phyloP scores from a whole-genome alignment of 1,140 invertebrate genomes.

The Plectrocnemia conspersa region DNA sequence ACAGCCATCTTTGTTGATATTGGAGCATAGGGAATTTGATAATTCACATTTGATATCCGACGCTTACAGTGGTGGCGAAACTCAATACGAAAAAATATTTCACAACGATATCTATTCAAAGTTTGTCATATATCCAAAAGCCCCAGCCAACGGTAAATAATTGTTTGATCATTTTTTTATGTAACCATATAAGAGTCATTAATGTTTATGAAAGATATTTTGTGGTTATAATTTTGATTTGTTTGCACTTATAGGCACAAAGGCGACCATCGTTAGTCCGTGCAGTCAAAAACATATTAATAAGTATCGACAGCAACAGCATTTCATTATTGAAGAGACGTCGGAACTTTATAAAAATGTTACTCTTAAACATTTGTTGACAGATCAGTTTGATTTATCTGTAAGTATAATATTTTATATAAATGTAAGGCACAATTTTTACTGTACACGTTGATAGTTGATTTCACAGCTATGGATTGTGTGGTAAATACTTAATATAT shows the following conservation, averaged over 20 bases:
- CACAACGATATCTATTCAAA: slow-evolving; percentile 17
- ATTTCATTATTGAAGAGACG: slow-evolving; percentile 9
- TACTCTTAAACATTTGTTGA: slow-evolving; percentile 11
- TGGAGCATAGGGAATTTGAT: slow-evolving; percentile 10
- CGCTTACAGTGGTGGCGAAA: slow-evolving; percentile 2
- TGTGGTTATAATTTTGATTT: background rate
- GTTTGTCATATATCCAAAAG: slow-evolving; percentile 5
- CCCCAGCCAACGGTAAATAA: slow-evolving; percentile 1
- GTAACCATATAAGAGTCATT: too few relatives aligned
- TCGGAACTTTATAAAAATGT: slow-evolving; percentile 9
- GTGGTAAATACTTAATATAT: too few relatives aligned
- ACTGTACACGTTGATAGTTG: too few relatives aligned
- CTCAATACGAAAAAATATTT: slow-evolving; percentile 8
- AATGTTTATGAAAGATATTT: too few relatives aligned
- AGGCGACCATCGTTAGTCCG: slow-evolving; percentile 9
- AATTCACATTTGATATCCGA: background rate
- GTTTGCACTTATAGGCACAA: slow-evolving; percentile 6
- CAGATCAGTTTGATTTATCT: slow-evolving; percentile 14
- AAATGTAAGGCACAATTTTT: too few relatives aligned
- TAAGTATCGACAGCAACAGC: slow-evolving; percentile 8
- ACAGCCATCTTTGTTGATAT: background rate
- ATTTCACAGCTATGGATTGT: too few relatives aligned
- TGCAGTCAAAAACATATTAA: slow-evolving; percentile 20
- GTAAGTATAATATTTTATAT: slow-evolving; percentile 6
- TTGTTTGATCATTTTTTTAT: background rate